phyloP scores from a whole-genome alignment of 2,888 invertebrate species.

The Scaptomyza parva region DNA sequence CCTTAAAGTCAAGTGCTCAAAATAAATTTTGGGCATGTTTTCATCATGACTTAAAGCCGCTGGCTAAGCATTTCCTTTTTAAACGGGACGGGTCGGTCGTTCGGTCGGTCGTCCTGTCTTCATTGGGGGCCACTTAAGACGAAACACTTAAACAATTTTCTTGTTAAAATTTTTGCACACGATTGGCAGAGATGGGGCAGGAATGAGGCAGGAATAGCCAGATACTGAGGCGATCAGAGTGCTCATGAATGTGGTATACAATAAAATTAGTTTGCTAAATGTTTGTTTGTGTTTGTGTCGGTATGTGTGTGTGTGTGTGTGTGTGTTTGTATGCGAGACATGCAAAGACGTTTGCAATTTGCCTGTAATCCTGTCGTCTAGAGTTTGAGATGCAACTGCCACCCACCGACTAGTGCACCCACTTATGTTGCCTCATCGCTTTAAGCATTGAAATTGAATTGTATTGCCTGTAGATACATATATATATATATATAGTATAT shows the following conservation, averaged over 20 bases:
- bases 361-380: constrained; percentile 68
- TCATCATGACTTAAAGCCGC: constrained; percentile 28
- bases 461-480: constrained; percentile 37
- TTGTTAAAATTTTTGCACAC: constrained; percentile 66
- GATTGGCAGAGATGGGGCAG: constrained; percentile 6
- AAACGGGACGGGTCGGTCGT: background rate
- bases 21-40: constrained; percentile 12
- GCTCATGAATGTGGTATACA: constrained; percentile 71
- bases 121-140: constrained; percentile 55
- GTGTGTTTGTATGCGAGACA: constrained; percentile 49
- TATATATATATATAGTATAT: background rate
- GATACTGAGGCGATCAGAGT: constrained; percentile 38
- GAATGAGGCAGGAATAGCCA: constrained; percentile 1
- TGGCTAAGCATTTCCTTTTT: constrained; percentile 17
- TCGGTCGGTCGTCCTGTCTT: too few relatives aligned
- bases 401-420: too few relatives aligned
- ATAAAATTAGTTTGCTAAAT: constrained; percentile 72
- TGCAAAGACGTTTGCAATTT: constrained; percentile 78
- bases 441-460: constrained; percentile 69
- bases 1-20: constrained; percentile 7
- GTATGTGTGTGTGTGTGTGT: constrained; percentile 22
- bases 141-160: constrained; percentile 72
- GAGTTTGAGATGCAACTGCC: constrained; percentile 11
- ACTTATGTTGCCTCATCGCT: constrained; percentile 27
- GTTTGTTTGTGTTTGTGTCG: constrained; percentile 20